Evolutionary conservation across 2,888 invertebrate genomes (phyloP), one percentile per base, ranked within the genome.

Genomic region (Cryptus viduatorius): DNA sequence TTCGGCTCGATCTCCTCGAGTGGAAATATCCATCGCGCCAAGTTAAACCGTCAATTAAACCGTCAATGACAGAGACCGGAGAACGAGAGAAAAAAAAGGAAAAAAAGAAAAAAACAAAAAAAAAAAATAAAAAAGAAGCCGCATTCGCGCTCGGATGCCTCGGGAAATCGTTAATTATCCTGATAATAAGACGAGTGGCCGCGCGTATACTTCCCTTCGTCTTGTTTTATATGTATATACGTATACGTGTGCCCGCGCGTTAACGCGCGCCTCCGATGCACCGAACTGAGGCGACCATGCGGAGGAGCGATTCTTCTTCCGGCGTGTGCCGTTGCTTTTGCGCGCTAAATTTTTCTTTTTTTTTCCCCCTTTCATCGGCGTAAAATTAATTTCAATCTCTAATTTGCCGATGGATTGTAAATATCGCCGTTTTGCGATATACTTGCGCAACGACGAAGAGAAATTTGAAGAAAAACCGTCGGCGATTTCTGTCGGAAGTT

Each of bases 121-220:
- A 16, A 44, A 14, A 42, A 24, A 77, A 42, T 73, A 78, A 86
- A 78, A 79, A 79, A 78, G 75, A 78, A 71, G 64, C 24, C 64
- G 68, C 42, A 81, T 87, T 88, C 85, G 88, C 88, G 88, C 84
- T 87, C 82, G 80, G 85, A 84, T 88, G 87, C 87, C 86, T 89
- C 85, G 86, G 86, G 82, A 89, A 87, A 89, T 88, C 88, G 88
- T 89, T 88, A 88, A 89, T 89, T 89, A 89, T 87, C 86, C 82
- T 83, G 84, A 88, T 88, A 88, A 88, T 88, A 85, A 89, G 86
- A 85, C 83, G 79, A 77, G 85, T 81, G 73, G 78, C 78, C 76
- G 72, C 83, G 46, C 68, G 65, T 76, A 68, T 71, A 19, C 56
- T 50, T n/a, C 65, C 31, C 53, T 46, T 72, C 71, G 44, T 56